phyloP scores from a whole-genome alignment of 2,888 invertebrate species.

The Xanthorhoe designata region DNA sequence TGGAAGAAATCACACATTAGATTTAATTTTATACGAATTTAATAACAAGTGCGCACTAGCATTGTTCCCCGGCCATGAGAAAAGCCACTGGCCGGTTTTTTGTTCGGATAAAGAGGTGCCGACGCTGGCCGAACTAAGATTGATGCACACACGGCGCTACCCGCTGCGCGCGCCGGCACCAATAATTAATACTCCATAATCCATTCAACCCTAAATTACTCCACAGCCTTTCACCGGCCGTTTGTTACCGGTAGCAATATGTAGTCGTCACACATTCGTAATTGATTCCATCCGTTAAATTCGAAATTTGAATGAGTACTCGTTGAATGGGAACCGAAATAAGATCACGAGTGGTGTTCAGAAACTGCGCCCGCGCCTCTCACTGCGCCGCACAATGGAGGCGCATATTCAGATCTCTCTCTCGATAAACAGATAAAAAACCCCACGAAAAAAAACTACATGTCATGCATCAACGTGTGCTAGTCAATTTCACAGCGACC shows the following conservation, averaged over 20 bases:
- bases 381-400: slow-evolving; percentile 76
- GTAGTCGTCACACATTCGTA: slow-evolving; percentile 74
- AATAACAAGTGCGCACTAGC: slow-evolving; percentile 78
- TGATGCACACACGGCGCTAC: slow-evolving; percentile 75
- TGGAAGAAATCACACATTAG: slow-evolving; percentile 80
- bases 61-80: slow-evolving; percentile 81
- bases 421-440: slow-evolving; percentile 76
- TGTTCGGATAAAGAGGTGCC: slow-evolving; percentile 82
- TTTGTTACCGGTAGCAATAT: slow-evolving; percentile 70
- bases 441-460: slow-evolving; percentile 79
- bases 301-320: slow-evolving; percentile 78
- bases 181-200: slow-evolving; percentile 82
- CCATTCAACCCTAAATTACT: slow-evolving; percentile 70
- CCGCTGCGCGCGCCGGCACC: slow-evolving; percentile 69
- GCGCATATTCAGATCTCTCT: slow-evolving; percentile 78
- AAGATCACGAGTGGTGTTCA: slow-evolving; percentile 74
- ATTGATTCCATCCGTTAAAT: slow-evolving; percentile 81
- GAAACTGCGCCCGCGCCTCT: slow-evolving; percentile 62
- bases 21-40: slow-evolving; percentile 85
- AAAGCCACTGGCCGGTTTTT: slow-evolving; percentile 73
- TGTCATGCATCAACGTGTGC: slow-evolving; percentile 85
- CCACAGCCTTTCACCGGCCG: slow-evolving; percentile 61
- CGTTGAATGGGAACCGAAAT: slow-evolving; percentile 77
- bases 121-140: slow-evolving; percentile 78
- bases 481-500: slow-evolving; percentile 82